Conservation (phyloP, 2,797 vertebrate genomes). For the Gila robusta region DNA sequence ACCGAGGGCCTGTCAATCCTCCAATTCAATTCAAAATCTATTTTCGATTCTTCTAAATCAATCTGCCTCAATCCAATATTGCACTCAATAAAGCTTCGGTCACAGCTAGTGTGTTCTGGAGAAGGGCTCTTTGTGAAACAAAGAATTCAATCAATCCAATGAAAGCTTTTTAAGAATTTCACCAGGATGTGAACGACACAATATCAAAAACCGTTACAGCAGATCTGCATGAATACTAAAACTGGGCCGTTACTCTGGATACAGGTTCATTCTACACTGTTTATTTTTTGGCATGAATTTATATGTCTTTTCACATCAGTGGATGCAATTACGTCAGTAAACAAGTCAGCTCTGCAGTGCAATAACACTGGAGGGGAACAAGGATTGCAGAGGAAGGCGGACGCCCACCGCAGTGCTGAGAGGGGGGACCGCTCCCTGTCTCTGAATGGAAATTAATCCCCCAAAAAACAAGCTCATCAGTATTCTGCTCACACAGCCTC, state of each 20-base stretch:
- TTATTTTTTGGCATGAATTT: slow-evolving; percentile 8
- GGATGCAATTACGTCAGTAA: slow-evolving; percentile 1
- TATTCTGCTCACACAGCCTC: slow-evolving; percentile 63
- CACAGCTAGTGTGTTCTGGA: background rate
- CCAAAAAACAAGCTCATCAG: slow-evolving; percentile 62
- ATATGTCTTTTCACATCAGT: background rate
- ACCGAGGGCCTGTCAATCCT: background rate
- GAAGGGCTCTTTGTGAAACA: background rate
- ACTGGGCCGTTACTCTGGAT: background rate
- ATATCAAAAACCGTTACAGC: slow-evolving; percentile 1
- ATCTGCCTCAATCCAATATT: slow-evolving; percentile 31
- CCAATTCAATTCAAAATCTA: slow-evolving; percentile 33
- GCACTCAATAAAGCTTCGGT: slow-evolving; percentile 1
- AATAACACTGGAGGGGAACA: slow-evolving; percentile 1
- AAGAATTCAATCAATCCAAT: slow-evolving; percentile 12
- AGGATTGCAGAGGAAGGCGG: slow-evolving; percentile 19
- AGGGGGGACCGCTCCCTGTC: slow-evolving; percentile 50
- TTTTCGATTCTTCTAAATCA: slow-evolving; percentile 39
- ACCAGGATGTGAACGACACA: background rate
- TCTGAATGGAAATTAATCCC: slow-evolving; percentile 61
- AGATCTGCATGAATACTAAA: background rate
- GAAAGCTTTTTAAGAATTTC: background rate
- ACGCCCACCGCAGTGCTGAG: slow-evolving; percentile 47
- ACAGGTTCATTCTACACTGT: background rate
- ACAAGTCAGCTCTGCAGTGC: slow-evolving; percentile 11